Conservation (phyloP, 23 tunicate species). For the Trididemnum miniatum region DNA sequence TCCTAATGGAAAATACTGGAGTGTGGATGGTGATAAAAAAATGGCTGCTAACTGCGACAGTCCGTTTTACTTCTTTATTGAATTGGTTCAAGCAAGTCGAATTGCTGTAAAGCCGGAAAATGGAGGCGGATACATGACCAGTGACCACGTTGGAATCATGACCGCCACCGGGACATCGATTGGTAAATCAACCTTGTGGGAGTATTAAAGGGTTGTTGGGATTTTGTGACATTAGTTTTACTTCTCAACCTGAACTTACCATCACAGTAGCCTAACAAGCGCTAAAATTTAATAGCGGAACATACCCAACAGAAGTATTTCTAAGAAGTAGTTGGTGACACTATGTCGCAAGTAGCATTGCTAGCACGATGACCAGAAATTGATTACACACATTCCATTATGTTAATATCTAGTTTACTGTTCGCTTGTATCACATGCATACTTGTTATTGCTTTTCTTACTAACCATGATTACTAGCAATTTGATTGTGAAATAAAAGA, state of each 20-base stretch:
- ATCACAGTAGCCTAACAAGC: neutral
- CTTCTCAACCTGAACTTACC: no score
- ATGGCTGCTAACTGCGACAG: conserved; percentile 47
- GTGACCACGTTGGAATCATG: conserved; percentile 85
- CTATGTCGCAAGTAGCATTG: no score
- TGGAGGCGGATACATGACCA: conserved; percentile 63
- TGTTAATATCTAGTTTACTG: no score
- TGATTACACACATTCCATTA: no score
- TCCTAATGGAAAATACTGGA: conserved; percentile 83
- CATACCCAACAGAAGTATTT: no score
- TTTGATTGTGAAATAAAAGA: no score
- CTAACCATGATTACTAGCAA: no score
- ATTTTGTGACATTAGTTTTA: no score
- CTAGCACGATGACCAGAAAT: no score
- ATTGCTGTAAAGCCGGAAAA: conserved; percentile 66
- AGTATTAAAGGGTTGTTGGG: conserved; percentile 52
- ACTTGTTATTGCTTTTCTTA: no score
- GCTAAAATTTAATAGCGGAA: neutral
- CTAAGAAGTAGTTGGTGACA: no score
- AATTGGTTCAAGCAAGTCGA: conserved; percentile 64
- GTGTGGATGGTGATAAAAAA: conserved; percentile 54
- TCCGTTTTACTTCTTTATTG: conserved; percentile 59
- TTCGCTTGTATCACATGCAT: no score
- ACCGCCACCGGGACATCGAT: conserved; percentile 52
- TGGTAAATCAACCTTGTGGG: conserved; percentile 61